Conservation (phyloP, 2,113 vertebrate species). For the Brachypteracias leptosomus region DNA sequence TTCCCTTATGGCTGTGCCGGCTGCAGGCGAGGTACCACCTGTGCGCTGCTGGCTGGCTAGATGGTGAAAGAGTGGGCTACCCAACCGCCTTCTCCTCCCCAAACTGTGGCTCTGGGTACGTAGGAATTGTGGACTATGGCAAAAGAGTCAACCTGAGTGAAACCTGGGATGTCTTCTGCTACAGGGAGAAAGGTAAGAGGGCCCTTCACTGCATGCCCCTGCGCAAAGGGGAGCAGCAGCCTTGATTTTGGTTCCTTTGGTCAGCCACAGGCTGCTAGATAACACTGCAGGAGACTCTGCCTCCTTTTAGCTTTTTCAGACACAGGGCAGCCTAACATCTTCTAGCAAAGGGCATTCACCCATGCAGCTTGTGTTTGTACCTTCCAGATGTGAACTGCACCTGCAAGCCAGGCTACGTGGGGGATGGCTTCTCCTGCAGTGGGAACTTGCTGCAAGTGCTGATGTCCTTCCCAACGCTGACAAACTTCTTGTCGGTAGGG, state of each 20-base stretch:
- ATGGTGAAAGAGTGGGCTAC: constrained; percentile 80
- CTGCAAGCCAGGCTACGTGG: constrained; percentile 87
- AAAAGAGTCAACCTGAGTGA: constrained; percentile 80
- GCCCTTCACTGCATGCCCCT: background rate
- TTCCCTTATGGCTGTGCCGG: background rate
- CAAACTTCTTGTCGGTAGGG: constrained; percentile 87
- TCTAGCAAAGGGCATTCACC: background rate
- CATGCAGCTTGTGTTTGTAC: background rate
- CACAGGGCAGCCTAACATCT: background rate
- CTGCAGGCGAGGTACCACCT: constrained; percentile 84
- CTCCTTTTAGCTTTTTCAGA: background rate
- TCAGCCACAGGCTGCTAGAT: background rate
- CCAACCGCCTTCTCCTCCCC: constrained; percentile 85
- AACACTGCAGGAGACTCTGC: background rate
- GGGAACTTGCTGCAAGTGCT: constrained; percentile 94
- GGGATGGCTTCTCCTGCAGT: constrained; percentile 84
- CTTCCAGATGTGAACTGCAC: constrained; percentile 87
- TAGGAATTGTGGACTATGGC: constrained; percentile 93
- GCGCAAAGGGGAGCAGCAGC: background rate
- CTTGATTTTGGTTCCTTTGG: background rate
- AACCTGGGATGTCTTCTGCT: constrained; percentile 93
- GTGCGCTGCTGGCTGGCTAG: constrained; percentile 90
- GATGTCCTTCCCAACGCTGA: constrained; percentile 77
- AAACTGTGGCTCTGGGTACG: constrained; percentile 83
- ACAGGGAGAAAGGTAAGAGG: constrained; percentile 85